These are phyloP conservation scores for Drosophila chauvacae DNA, from an alignment of 1,140 invertebrate genomes.

Conservation along the genomic window DNA sequence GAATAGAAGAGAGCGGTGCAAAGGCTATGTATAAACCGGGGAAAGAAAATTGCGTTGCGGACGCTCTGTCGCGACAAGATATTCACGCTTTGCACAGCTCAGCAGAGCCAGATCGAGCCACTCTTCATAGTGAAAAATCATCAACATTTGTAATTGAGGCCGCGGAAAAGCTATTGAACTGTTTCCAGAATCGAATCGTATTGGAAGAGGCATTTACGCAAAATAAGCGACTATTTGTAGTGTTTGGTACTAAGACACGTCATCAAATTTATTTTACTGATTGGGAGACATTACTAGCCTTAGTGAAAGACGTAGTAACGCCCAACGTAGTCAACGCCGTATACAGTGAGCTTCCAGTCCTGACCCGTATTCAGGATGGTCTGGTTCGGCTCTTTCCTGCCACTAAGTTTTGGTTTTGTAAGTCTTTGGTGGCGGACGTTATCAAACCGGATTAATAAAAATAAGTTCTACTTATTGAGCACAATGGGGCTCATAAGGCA, in stretches of 20 bases:
- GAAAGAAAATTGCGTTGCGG: conserved; percentile 76
- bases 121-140: not conserved
- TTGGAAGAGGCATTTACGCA: not conserved
- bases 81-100: not conserved
- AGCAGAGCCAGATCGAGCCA: not conserved
- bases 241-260: too few relatives aligned
- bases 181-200: not conserved
- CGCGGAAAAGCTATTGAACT: not conserved
- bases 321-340: not conserved
- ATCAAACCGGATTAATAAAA: not conserved
- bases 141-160: not conserved
- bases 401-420: not conserved
- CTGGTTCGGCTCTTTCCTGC: not conserved
- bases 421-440: not conserved
- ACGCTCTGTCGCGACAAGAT: conserved; percentile 25
- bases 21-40: conserved; percentile 39
- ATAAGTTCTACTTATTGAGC: not conserved
- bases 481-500: not conserved
- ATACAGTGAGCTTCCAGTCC: not conserved
- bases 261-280: not conserved
- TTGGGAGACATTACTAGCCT: too few relatives aligned
- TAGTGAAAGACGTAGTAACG: not conserved
- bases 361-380: not conserved
- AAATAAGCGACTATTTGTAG: too few relatives aligned
- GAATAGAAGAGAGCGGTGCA: conserved; percentile 1